Conservation (phyloP, 2,888 invertebrate species). For the Drosophila austrosaltans region DNA sequence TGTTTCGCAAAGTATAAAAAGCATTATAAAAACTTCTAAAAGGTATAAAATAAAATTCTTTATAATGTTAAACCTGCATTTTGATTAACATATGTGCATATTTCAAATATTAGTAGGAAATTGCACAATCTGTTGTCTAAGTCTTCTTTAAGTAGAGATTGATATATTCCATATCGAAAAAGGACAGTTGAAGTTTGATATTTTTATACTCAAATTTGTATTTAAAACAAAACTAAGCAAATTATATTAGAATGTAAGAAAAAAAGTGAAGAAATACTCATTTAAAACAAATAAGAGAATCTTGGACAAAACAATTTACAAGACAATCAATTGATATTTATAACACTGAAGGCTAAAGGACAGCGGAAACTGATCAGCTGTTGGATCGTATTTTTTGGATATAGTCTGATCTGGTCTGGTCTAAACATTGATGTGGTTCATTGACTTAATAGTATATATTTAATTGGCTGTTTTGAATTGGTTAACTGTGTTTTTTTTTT, state of each 20-base stretch:
- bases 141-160: no score
- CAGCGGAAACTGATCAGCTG: conserved; percentile 45
- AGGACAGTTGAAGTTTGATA: no score
- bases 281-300: conserved; percentile 25
- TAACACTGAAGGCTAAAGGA: conserved; percentile 63
- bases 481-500: conserved; percentile 23
- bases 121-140: no score
- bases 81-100: no score
- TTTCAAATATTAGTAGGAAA: no score
- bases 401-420: conserved; percentile 27
- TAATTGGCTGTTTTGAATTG: conserved; percentile 34
- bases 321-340: conserved; percentile 68
- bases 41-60: no score
- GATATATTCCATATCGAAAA: no score
- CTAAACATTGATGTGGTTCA: conserved; percentile 20
- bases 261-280: not conserved
- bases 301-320: conserved; percentile 72
- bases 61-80: no score
- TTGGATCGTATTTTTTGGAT: conserved; percentile 33
- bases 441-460: conserved; percentile 36
- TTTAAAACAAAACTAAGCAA: conserved; percentile 12
- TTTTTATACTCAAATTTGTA: no score
- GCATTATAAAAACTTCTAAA: not conserved
- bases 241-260: not conserved
- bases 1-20: conserved; percentile 11